These are phyloP conservation scores for Rotaria magnacalcarata DNA, from an alignment of 2,888 invertebrate genomes.

Conservation along the genomic window DNA sequence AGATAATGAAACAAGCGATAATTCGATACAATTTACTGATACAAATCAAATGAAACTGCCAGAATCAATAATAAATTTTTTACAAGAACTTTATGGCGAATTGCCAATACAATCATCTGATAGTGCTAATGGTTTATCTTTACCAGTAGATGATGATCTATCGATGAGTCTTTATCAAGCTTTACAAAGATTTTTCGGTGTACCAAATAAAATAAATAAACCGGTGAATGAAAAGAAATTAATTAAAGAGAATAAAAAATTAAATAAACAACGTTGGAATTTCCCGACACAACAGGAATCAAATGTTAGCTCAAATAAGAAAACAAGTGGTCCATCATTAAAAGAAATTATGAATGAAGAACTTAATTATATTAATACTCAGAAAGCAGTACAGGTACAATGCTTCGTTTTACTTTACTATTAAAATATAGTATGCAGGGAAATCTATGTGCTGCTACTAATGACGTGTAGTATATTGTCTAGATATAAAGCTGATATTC, in stretches of 20 bases:
- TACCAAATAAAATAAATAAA: background rate
- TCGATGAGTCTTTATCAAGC: background rate
- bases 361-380: background rate
- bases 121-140: background rate
- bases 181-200: background rate
- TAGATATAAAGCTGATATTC: no score
- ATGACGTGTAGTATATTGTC: no score
- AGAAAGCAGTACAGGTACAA: background rate
- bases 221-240: constrained; percentile 12
- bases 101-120: background rate
- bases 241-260: background rate
- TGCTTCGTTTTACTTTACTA: no score
- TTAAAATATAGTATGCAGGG: no score
- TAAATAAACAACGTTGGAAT: background rate
- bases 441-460: no score
- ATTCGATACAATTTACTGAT: background rate
- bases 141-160: constrained; percentile 10
- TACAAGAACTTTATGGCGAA: constrained; percentile 22
- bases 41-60: background rate
- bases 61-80: background rate
- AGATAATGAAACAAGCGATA: background rate
- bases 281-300: background rate
- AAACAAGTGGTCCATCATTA: background rate
- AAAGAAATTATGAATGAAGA: constrained; percentile 15
- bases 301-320: background rate